A percentile compares a stretch with the other conserved stretches of the same genome.
Conservation (phyloP, 1,140 invertebrate species). For the Megalopta genalis region DNA sequence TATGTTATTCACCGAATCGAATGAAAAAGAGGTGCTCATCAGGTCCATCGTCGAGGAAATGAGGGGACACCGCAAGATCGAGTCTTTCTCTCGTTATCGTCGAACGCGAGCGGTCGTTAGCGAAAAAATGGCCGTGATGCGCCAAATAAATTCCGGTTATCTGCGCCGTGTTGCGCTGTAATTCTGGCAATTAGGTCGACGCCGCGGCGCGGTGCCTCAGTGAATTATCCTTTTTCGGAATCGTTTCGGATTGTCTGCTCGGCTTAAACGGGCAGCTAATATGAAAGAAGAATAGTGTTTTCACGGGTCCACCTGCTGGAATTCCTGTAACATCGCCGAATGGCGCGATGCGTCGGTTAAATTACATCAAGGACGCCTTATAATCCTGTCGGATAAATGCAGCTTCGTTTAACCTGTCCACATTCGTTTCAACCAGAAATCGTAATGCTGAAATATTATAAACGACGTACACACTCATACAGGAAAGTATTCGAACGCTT, state of each 20-base stretch:
- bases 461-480: too few relatives aligned
- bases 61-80: slow-evolving; percentile 41
- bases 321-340: too few relatives aligned
- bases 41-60: slow-evolving; percentile 40
- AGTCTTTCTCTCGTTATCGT: slow-evolving; percentile 17
- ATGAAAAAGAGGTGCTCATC: slow-evolving; percentile 58
- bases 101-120: background rate
- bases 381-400: too few relatives aligned
- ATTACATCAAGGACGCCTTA: too few relatives aligned
- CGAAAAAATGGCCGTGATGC: slow-evolving; percentile 34
- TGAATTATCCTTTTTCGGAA: background rate
- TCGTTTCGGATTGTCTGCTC: background rate
- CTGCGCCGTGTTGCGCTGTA: slow-evolving; percentile 5
- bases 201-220: background rate
- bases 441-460: too few relatives aligned
- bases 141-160: slow-evolving; percentile 36
- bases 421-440: too few relatives aligned
- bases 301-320: too few relatives aligned
- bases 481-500: too few relatives aligned
- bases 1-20: slow-evolving; percentile 59
- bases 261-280: background rate
- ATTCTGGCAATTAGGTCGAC: background rate
- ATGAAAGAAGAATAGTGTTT: too few relatives aligned
- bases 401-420: too few relatives aligned
- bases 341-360: too few relatives aligned